Conservation (phyloP, 2,888 invertebrate genomes). For the Taenaris catops region DNA sequence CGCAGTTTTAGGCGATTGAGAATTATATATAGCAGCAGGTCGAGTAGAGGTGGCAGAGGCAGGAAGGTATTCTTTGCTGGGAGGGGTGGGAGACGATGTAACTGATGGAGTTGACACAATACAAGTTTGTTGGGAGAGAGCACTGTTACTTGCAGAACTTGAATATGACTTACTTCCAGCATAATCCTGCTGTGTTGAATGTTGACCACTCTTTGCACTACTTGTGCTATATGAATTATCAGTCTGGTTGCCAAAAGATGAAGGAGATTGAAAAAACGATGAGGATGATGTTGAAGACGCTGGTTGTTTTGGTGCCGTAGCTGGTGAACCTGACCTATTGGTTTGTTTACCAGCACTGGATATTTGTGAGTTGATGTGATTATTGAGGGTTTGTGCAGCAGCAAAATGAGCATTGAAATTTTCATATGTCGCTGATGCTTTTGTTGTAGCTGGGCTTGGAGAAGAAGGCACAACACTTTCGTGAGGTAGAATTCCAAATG, state of each 20-base stretch:
- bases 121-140: constrained; percentile 85
- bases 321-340: constrained; percentile 76
- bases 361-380: constrained; percentile 83
- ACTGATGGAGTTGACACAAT: constrained; percentile 84
- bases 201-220: constrained; percentile 76
- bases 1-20: constrained; percentile 59
- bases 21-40: constrained; percentile 61
- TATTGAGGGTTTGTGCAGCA: constrained; percentile 81
- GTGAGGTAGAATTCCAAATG: constrained; percentile 88
- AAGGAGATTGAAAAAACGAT: constrained; percentile 83
- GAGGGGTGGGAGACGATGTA: constrained; percentile 71
- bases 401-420: constrained; percentile 86
- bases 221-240: constrained; percentile 78
- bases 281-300: constrained; percentile 74
- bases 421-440: constrained; percentile 81
- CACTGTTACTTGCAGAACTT: constrained; percentile 78
- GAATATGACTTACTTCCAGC: constrained; percentile 81
- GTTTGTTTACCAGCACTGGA: constrained; percentile 77
- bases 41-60: constrained; percentile 73
- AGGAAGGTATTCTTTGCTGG: constrained; percentile 82
- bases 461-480: constrained; percentile 86
- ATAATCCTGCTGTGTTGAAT: constrained; percentile 76
- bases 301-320: constrained; percentile 74
- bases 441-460: constrained; percentile 81
- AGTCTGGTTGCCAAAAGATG: constrained; percentile 79